Evolutionary conservation across 2,888 invertebrate genomes (phyloP).

Genomic region (Muschampia plurimacula): DNA sequence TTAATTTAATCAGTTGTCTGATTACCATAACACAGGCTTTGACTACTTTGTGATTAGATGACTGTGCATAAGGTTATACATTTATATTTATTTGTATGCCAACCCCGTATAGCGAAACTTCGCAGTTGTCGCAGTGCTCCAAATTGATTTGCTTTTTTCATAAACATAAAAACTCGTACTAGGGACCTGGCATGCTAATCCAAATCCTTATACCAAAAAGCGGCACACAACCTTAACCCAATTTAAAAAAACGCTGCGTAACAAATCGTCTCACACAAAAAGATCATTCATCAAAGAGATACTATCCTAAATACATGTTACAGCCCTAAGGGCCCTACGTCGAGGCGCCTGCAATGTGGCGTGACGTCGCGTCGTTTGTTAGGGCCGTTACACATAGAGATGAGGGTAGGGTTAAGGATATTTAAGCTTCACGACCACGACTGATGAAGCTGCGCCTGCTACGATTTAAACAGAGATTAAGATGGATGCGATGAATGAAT

Average conservation of each 20-base stretch:
- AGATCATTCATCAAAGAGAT: conserved; percentile 23
- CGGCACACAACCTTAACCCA: not conserved
- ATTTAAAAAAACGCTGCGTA: conserved; percentile 5
- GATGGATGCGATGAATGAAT: too few species aligned
- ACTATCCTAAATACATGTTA: conserved; percentile 37
- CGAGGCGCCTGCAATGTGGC: conserved; percentile 28
- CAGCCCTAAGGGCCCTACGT: conserved; percentile 25
- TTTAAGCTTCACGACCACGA: conserved; percentile 18
- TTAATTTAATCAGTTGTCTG: too few species aligned
- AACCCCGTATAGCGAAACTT: too few species aligned
- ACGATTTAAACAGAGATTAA: not conserved
- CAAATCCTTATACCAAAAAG: not conserved
- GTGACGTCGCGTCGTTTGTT: conserved; percentile 33
- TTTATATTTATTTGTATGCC: too few species aligned
- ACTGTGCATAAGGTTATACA: too few species aligned
- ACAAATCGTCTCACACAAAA: conserved; percentile 28
- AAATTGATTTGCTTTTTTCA: too few species aligned
- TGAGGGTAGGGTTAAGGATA: conserved; percentile 29
- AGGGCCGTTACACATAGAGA: conserved; percentile 17
- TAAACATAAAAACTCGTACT: too few species aligned
- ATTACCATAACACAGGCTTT: too few species aligned
- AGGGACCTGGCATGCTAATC: too few species aligned
- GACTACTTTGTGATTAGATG: too few species aligned
- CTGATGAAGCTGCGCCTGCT: not conserved
- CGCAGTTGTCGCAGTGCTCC: too few species aligned